phyloP scores from a whole-genome alignment of 2,113 vertebrate genomes.

The Sinocyclocheilus grahami region DNA sequence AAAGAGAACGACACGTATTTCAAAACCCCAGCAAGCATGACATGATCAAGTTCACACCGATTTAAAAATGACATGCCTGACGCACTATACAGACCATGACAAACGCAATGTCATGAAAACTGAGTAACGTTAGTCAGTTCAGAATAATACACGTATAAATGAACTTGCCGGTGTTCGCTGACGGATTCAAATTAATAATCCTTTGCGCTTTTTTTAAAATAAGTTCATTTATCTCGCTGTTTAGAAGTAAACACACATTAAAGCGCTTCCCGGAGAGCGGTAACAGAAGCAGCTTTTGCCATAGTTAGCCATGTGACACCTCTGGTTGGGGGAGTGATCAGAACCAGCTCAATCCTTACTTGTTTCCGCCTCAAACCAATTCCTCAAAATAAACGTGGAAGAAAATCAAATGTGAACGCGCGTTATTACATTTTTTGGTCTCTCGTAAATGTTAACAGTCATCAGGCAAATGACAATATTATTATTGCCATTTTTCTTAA shows the following conservation, averaged over 20 bases:
- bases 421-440: background rate
- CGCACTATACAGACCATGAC: background rate
- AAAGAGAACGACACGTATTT: background rate
- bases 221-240: background rate
- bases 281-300: constrained; percentile 34
- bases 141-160: background rate
- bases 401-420: background rate
- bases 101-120: constrained; percentile 18
- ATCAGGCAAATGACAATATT: background rate
- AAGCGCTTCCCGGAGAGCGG: constrained; percentile 9
- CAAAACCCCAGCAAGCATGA: background rate
- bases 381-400: background rate
- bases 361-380: background rate
- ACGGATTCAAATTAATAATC: background rate
- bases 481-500: background rate
- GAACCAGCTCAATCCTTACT: background rate
- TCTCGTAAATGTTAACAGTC: background rate
- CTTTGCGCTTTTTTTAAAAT: background rate
- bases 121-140: background rate
- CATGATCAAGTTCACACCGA: background rate
- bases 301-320: constrained; percentile 42
- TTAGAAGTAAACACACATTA: constrained; percentile 13
- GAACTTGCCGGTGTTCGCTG: background rate
- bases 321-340: constrained; percentile 17
- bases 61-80: constrained; percentile 1